Evolutionary conservation across 2,888 invertebrate species (phyloP), one percentile per base, ranked within the genome.

Genomic region (Thysanoteuthis rhombus): DNA sequence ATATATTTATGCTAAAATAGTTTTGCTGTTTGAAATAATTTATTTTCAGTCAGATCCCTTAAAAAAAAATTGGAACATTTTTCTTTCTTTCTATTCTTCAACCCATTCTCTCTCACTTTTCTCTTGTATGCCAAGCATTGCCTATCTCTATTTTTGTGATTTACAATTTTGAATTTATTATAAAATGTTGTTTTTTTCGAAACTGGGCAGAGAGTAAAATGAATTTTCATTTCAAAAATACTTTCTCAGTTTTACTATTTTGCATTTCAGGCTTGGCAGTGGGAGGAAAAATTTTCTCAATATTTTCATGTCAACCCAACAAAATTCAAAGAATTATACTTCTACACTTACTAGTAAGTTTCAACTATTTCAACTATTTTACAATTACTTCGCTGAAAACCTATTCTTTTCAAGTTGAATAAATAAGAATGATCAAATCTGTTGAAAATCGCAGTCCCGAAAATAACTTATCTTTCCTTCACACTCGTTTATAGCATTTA

Each of bases 251-350:
- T 75, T 75, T 75, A 75, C 36, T n/a, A 16, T 75, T 75, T 75
- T n/a, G n/a, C 22, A 36, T 75, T 75, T 75, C 75, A 75, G 75
- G 75, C 75, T 75, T 75, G 75, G 75, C 12, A 32, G 32, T 92
- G 92, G 92, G n/a, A 92, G 40, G 32, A 28, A 36, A 40, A 45
- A 28, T 92, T 92, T 92, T 92, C 92, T 28, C 10, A 40, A 6
- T 6, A 4, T 39, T 92, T 92, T 45, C 40, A 42, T 25, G n/a
- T 19, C 42, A 92, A 92, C 36, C 92, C 92, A 32, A 92, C 92
- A 92, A 25, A 40, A 32, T 92, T 92, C 45, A 42, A 92, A 92
- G 92, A 92, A 92, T 45, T 92, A 45, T 92, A 92, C n/a, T n/a
- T 45, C n/a, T 92, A 92, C 32, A 40, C 39, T 40, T 92, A 40